Evolutionary conservation across 2,888 invertebrate species (phyloP).

Genomic region (Apamea crenata): DNA sequence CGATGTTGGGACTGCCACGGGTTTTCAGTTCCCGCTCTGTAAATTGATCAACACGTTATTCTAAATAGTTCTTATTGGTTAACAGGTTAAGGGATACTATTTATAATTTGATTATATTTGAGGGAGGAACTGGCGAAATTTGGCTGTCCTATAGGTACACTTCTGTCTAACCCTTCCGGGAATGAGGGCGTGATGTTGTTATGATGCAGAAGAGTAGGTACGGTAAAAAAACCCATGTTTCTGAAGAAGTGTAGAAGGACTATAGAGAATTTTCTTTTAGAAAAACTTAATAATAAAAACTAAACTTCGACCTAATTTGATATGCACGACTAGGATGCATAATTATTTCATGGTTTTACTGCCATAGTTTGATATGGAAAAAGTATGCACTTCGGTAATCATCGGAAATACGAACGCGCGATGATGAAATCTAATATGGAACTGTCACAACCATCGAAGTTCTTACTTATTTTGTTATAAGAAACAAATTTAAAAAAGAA

Average conservation of each 20-base stretch:
- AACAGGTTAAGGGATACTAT: not conserved
- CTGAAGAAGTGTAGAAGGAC: not conserved
- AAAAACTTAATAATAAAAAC: not conserved
- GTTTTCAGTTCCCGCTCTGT: constrained; percentile 79
- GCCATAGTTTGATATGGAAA: not conserved
- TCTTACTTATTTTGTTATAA: not conserved
- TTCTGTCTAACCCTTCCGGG: not conserved
- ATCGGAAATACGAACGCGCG: not conserved
- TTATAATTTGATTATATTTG: too few relatives aligned
- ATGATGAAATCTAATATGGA: not conserved
- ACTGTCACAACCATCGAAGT: not conserved
- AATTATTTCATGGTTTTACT: not conserved
- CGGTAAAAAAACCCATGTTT: not conserved
- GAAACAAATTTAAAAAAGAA: too few relatives aligned
- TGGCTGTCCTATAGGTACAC: not conserved
- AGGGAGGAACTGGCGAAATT: not conserved
- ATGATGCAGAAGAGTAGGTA: not conserved
- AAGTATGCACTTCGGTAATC: not conserved
- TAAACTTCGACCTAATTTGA: not conserved
- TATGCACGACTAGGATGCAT: not conserved
- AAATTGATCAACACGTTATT: constrained; percentile 52
- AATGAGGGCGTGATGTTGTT: not conserved
- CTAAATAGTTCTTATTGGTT: not conserved
- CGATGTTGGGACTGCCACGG: constrained; percentile 91
- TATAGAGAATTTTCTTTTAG: not conserved